Evolutionary conservation across 2,888 invertebrate species (phyloP).

Genomic region (Spilosoma lubricipeda): DNA sequence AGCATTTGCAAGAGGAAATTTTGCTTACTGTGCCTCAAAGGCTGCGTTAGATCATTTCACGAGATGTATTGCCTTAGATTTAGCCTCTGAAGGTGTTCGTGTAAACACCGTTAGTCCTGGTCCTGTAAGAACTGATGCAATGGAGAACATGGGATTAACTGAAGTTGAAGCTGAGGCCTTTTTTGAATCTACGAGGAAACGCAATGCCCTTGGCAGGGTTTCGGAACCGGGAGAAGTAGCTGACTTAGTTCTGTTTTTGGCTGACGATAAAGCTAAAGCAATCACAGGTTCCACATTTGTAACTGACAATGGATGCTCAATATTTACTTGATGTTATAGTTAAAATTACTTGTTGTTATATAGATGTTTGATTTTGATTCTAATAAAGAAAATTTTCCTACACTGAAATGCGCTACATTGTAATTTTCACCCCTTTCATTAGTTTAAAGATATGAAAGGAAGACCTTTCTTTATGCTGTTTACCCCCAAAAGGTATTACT

Average conservation of each 20-base stretch:
- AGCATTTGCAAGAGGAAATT: slow-evolving; percentile 5
- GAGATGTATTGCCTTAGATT: slow-evolving; percentile 83
- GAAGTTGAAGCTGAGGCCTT: neutral
- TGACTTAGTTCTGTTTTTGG: slow-evolving; percentile 20
- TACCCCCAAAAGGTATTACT: neutral
- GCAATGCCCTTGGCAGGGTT: slow-evolving; percentile 10
- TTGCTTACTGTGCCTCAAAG: slow-evolving; percentile 46
- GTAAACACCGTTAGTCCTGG: slow-evolving; percentile 74
- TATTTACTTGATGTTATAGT: neutral
- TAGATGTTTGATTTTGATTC: neutral
- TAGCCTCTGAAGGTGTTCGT: slow-evolving; percentile 90
- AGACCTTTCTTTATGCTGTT: too few relatives aligned
- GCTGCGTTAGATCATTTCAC: slow-evolving; percentile 54
- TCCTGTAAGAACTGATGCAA: slow-evolving; percentile 29
- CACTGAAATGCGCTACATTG: neutral
- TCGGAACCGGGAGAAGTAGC: slow-evolving; percentile 22
- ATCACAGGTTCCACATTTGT: slow-evolving; percentile 18
- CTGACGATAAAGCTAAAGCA: slow-evolving; percentile 19
- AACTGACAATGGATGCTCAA: slow-evolving; percentile 16
- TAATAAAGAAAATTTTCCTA: neutral
- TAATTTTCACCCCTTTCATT: neutral
- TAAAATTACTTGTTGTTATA: neutral
- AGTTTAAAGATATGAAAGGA: neutral
- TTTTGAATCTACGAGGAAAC: neutral
- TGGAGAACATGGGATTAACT: slow-evolving; percentile 9